Conservation (phyloP, 2,113 vertebrate species). For the Laticauda laticaudata region DNA sequence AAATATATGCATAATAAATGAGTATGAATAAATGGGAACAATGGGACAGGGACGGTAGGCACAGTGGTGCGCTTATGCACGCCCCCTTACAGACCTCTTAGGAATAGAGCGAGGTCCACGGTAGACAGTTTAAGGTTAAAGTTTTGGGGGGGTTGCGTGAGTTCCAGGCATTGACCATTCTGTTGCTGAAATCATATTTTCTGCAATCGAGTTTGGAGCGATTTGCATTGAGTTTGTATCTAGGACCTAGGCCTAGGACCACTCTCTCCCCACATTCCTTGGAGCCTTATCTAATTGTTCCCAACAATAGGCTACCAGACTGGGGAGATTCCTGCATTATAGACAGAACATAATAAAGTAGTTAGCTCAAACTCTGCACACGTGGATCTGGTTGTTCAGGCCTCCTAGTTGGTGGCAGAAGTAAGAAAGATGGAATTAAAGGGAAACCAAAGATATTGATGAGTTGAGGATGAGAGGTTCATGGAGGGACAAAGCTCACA, state of each 20-base stretch:
- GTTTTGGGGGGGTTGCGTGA: too few species aligned
- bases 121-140: too few species aligned
- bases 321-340: not conserved
- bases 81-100: too few species aligned
- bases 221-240: too few species aligned
- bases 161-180: too few species aligned
- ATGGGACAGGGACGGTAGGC: too few species aligned
- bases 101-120: too few species aligned
- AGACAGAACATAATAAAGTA: not conserved
- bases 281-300: not conserved
- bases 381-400: not conserved
- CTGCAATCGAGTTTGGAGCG: too few species aligned
- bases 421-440: not conserved
- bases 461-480: not conserved
- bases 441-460: not conserved
- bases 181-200: too few species aligned
- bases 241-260: not conserved
- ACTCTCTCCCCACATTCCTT: not conserved
- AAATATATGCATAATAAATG: too few species aligned
- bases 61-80: too few species aligned
- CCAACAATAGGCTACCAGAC: not conserved
- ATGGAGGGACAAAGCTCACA: not conserved
- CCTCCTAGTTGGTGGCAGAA: not conserved
- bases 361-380: not conserved
- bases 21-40: too few species aligned